A percentile compares a stretch with the other conserved stretches of the same genome.
Conservation (phyloP, 2,797 vertebrate genomes). For the Dendrocincla tyrannina region DNA sequence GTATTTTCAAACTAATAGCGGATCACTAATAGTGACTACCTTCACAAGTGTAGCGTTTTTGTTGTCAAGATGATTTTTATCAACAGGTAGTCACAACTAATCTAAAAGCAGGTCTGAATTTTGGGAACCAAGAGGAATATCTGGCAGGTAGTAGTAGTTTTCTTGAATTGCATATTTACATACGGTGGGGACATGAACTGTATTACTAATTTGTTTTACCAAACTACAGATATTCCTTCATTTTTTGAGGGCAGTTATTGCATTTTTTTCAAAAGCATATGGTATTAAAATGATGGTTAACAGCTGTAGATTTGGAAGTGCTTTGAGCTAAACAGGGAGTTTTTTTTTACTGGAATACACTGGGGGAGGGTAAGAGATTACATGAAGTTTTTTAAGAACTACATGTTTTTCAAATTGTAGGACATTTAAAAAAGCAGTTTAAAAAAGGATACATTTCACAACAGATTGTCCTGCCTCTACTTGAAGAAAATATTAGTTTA, state of each 20-base stretch:
- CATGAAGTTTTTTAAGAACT: not conserved
- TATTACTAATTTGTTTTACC: not conserved
- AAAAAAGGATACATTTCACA: not conserved
- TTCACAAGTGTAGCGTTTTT: not conserved
- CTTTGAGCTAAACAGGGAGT: not conserved
- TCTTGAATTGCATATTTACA: not conserved
- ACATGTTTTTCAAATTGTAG: not conserved
- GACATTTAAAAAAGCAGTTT: not conserved
- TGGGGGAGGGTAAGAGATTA: not conserved
- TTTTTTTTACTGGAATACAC: not conserved
- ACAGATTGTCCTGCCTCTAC: not conserved
- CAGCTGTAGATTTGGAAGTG: not conserved
- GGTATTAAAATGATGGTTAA: not conserved
- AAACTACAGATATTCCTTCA: not conserved
- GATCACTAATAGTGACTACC: not conserved
- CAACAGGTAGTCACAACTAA: not conserved
- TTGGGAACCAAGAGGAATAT: not conserved
- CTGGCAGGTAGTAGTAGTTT: not conserved
- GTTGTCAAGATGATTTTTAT: not conserved
- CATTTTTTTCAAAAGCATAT: not conserved
- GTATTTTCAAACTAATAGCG: not conserved
- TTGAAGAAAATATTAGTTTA: not conserved
- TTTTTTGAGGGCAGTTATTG: not conserved
- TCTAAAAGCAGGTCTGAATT: not conserved
- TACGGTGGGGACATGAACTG: not conserved